Evolutionary conservation across 2,888 invertebrate species (phyloP), one percentile per base, ranked within the genome.

Genomic region (Calameuta filiformis): DNA sequence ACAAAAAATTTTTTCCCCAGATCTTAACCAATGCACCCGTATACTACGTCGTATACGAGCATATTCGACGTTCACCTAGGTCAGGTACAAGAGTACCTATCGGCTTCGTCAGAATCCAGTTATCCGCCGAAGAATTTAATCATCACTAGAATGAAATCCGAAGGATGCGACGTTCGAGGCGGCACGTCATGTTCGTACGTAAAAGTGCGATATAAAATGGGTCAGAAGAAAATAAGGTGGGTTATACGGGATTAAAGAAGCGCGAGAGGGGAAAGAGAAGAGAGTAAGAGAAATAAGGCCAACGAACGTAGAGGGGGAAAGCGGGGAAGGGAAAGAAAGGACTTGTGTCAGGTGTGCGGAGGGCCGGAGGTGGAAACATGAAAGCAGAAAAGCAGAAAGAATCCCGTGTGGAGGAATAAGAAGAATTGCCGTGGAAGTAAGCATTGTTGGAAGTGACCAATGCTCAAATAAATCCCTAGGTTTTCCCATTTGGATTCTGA

Each of bases 361-460:
- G 56, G 23, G 40, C 6, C 6, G 23, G 37, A 33, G 15, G 6
- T 56, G 9, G 56, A 56, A 56, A 56, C 56, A 56, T 56, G 56
- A 56, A 56, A 56, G 56, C 56, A 56, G 56, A 56, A 56, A 56
- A 56, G 56, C 23, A 56, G 23, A 56, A 56, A 56, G 56, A 56
- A 56, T 56, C 56, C 56, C 56, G 56, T 56, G 56, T 23, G 23
- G 56, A 56, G 56, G 56, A 56, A 56, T 56, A 71, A 71, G 71
- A 71, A 34, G 31, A 71, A 71, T 71, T 71, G 33, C 71, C 71
- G 12, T 31, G 71, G 71, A 71, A 71, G 33, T 23, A 31, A 34
- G 71, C 71, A 71, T 71, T 71, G 71, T 71, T 71, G 71, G 71
- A 71, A 71, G 71, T 34, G 33, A 71, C 71, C 71, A 34, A 71